These are phyloP conservation scores for Montipora capricornis DNA, from an alignment of 64 coral and sea anemone genomes.

Conservation along the genomic window DNA sequence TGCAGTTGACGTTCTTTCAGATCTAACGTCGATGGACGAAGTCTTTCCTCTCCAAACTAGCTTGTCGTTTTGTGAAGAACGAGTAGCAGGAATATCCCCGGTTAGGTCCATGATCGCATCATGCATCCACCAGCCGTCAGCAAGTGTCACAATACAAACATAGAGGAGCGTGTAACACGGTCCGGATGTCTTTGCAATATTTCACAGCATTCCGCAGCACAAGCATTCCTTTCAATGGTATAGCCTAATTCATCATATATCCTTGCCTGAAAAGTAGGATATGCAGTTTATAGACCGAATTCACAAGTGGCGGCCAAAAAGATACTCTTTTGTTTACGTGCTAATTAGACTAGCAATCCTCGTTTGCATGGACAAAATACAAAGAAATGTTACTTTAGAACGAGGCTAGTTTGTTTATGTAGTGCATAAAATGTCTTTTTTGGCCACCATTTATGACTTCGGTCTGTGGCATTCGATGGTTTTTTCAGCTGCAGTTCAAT, in stretches of 20 bases:
- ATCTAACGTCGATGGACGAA: not conserved
- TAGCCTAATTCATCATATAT: slow-evolving; percentile 94
- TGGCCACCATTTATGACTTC: too few relatives aligned
- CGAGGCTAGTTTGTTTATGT: too few relatives aligned
- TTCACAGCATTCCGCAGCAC: slow-evolving; percentile 83
- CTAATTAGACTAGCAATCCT: too few relatives aligned
- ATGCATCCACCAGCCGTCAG: not conserved
- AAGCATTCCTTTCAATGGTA: slow-evolving; percentile 76
- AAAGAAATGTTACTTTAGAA: too few relatives aligned
- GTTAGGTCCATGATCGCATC: not conserved
- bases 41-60: not conserved
- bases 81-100: too few relatives aligned
- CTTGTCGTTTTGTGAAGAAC: too few relatives aligned
- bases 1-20: not conserved
- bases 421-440: too few relatives aligned
- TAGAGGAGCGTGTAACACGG: not conserved
- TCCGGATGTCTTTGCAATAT: slow-evolving; percentile 49
- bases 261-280: slow-evolving; percentile 65
- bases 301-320: too few relatives aligned
- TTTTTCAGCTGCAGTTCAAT: not conserved
- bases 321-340: too few relatives aligned
- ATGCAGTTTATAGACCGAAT: not conserved
- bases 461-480: not conserved
- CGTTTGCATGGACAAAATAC: too few relatives aligned
- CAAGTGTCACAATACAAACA: slow-evolving; percentile 14